Base-by-base conservation (phyloP, 1,140 invertebrate species). In the Apis florea region DNA sequence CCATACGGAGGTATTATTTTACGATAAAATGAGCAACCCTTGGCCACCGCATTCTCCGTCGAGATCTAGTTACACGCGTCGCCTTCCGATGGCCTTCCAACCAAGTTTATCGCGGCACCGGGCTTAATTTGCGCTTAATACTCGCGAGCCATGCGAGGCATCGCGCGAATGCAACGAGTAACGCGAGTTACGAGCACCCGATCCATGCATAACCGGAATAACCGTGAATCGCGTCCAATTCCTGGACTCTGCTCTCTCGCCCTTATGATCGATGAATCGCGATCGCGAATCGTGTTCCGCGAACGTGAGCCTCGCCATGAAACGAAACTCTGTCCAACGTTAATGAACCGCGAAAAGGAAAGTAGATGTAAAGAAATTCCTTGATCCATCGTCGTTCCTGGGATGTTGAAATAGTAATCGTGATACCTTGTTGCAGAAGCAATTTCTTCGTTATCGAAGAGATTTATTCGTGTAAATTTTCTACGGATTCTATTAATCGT, bases 61-160 rank as follows among this genome's bases (percentile, higher is more conserved):
- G 51, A 79, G 79, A 40, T 87, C 87, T 85, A 87, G 85, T 87
- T 87, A 85, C 85, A n/a, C 58, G 56, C 87, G 72, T 85, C 85
- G 69, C 77, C n/a, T n/a, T n/a, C 70, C 68, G 59, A 80, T 51
- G 64, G n/a, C 19, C 17, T 67, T 66, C 73, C 72, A 79, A 79
- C 70, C 67, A 88, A 90, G 89, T 90, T 88, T 89, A 90, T 86
- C 85, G 84, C 74, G 67, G 75, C 72, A 79, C 70, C 75, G 66
- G 73, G 59, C 69, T 88, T 88, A 89, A 90, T 89, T 90, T 84
- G 89, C 78, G 79, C 78, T 85, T 84, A 82, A 89, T 82, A 83
- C 61, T 83, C 70, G 76, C 68, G 59, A 68, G 82, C 63, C 83
- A 82, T 84, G 77, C 82, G 66, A 81, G 75, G 77, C 77, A 79